Conservation (phyloP, 2,113 vertebrate genomes). For the Girardinichthys multiradiatus region DNA sequence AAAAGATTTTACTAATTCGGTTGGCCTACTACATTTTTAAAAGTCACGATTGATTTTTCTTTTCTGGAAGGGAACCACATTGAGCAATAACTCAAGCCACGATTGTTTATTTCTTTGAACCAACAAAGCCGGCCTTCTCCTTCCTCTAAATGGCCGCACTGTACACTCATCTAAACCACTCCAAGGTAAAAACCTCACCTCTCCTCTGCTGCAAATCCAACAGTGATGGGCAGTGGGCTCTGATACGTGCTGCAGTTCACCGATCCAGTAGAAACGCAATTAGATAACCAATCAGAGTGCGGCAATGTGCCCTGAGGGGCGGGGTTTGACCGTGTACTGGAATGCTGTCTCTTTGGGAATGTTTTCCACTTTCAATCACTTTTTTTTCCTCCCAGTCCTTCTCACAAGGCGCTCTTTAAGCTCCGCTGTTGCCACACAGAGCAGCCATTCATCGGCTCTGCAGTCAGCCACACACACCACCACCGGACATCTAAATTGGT, state of each 20-base stretch:
- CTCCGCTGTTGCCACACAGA: slow-evolving; percentile 82
- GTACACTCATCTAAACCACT: slow-evolving; percentile 73
- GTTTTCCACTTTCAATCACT: slow-evolving; percentile 81
- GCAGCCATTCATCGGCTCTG: slow-evolving; percentile 82
- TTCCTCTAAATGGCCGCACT: slow-evolving; percentile 74
- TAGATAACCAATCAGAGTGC: slow-evolving; percentile 57
- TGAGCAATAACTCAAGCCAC: slow-evolving; percentile 62
- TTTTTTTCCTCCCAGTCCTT: slow-evolving; percentile 75
- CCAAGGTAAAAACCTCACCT: slow-evolving; percentile 77
- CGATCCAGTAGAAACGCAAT: slow-evolving; percentile 40
- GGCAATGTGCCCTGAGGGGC: slow-evolving; percentile 25
- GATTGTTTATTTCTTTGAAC: slow-evolving; percentile 81
- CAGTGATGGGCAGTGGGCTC: no score
- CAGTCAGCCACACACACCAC: slow-evolving; percentile 80
- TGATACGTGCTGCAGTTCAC: slow-evolving; percentile 40
- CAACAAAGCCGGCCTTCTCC: slow-evolving; percentile 75
- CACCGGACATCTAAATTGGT: slow-evolving; percentile 72
- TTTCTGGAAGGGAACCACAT: slow-evolving; percentile 51
- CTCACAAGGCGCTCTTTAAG: slow-evolving; percentile 87
- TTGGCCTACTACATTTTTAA: slow-evolving; percentile 7
- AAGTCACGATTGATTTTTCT: slow-evolving; percentile 1
- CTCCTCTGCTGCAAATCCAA: slow-evolving; percentile 62
- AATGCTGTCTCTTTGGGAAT: slow-evolving; percentile 81
- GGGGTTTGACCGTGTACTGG: slow-evolving; percentile 50
- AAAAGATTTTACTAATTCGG: not conserved